These are phyloP conservation scores for Mungos mungo DNA, from an alignment of 2,113 vertebrate genomes.

Conservation along the genomic window DNA sequence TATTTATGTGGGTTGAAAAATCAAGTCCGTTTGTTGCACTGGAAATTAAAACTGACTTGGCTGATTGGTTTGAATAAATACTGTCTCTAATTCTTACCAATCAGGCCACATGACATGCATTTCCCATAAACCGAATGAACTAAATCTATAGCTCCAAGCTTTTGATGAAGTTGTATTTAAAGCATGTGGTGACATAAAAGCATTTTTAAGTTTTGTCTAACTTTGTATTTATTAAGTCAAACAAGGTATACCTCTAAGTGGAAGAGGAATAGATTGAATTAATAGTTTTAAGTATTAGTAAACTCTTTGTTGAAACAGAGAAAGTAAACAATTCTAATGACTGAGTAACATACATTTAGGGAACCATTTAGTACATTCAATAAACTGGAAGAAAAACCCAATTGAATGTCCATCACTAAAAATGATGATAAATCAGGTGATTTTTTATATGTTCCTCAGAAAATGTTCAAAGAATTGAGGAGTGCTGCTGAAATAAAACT, in stretches of 20 bases:
- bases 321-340: background rate
- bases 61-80: background rate
- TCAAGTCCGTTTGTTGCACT: background rate
- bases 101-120: background rate
- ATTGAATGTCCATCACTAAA: conserved; percentile 33
- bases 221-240: background rate
- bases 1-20: background rate
- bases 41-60: background rate
- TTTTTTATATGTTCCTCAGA: conserved; percentile 32
- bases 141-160: background rate
- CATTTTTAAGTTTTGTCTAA: background rate
- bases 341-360: background rate
- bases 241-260: background rate
- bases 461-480: conserved; percentile 23
- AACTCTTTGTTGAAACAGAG: background rate
- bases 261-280: background rate
- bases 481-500: background rate
- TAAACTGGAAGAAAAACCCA: conserved; percentile 38
- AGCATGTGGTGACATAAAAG: background rate
- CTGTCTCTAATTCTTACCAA: background rate
- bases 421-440: conserved; percentile 13
- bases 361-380: background rate
- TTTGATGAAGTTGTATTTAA: background rate
- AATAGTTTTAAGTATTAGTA: background rate
- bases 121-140: background rate